Base-by-base conservation (phyloP, 2,888 invertebrate genomes). In the Caradrina kadenii region DNA sequence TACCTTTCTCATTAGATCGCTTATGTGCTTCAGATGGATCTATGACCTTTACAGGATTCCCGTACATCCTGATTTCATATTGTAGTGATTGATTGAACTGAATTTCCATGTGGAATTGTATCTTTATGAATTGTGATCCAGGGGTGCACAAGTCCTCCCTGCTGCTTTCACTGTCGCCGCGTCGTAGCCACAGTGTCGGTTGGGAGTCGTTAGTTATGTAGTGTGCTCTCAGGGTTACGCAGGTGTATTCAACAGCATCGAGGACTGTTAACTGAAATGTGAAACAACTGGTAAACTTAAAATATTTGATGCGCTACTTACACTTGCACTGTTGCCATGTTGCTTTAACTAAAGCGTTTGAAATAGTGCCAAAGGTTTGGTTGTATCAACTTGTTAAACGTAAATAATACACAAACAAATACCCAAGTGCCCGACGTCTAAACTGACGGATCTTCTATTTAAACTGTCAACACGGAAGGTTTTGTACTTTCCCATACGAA, bases 191-290 rank as follows among this genome's bases (percentile, higher is more conserved):
- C 5, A 92, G 50, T 8, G 26, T 63, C 0, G 42, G 42, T 2
- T 1, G 2, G 42, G 35, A 8, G 8, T 35, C 35, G 35, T 35
- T 35, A n/a, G n/a, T n/a, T 26, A 26, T 26, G 0, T 83, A 71
- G 7, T 67, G 59, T 0, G 86, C 87, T 26, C 65, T 73, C 63
- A 92, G 85, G 0, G 85, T 63, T 0, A 91, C 69, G 74, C 92
- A 92, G 0, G 87, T 86, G 69, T 91, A 92, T 45, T 91, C 91
- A 0, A 87, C 71, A 31, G 81, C 65, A 0, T 82, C 69, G 63
- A 82, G 69, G 5, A 91, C 74, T n/a, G 91, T 86, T 56, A 91
- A 62, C 91, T 91, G 86, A 39, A 65, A 45, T 15, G 1, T 15
- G 45, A 45, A 45, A 17, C 42, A 15, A 42, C 10, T 35, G 35